Evolutionary conservation across 2,113 vertebrate genomes (phyloP).

Genomic region (Larimichthys crocea): DNA sequence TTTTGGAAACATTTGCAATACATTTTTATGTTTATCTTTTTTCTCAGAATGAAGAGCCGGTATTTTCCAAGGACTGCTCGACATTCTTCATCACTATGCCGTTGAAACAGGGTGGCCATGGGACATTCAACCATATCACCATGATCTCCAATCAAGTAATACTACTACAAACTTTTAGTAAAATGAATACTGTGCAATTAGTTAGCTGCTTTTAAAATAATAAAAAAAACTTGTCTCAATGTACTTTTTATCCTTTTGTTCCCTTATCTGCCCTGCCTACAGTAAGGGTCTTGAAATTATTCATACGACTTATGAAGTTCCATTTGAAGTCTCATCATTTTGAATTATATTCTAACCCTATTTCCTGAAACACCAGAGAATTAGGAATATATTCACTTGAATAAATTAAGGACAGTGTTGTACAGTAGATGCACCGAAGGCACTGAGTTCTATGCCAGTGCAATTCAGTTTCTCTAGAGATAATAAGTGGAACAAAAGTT

Average conservation of each 20-base stretch:
- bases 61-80: constrained; percentile 77
- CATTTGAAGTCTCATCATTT: constrained; percentile 29
- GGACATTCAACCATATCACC: constrained; percentile 78
- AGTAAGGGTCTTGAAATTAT: constrained; percentile 24
- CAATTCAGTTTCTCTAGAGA: constrained; percentile 25
- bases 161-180: constrained; percentile 15
- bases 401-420: constrained; percentile 13
- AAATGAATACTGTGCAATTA: constrained; percentile 14
- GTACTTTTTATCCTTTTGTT: background rate
- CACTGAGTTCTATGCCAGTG: background rate
- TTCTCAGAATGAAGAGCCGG: constrained; percentile 79
- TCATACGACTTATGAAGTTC: constrained; percentile 15
- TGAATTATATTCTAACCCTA: constrained; percentile 8
- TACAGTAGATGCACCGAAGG: constrained; percentile 4
- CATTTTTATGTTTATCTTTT: background rate
- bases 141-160: constrained; percentile 80
- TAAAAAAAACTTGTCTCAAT: background rate
- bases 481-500: constrained; percentile 28
- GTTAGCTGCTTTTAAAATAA: background rate
- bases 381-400: constrained; percentile 34
- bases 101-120: constrained; percentile 58
- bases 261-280: constrained; percentile 19
- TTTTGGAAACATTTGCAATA: too few relatives aligned
- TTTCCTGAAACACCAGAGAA: constrained; percentile 43
- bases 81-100: constrained; percentile 78